Evolutionary conservation across 2,888 invertebrate species (phyloP), one percentile per base, ranked within the genome.

Genomic region (Eulithis prunata): DNA sequence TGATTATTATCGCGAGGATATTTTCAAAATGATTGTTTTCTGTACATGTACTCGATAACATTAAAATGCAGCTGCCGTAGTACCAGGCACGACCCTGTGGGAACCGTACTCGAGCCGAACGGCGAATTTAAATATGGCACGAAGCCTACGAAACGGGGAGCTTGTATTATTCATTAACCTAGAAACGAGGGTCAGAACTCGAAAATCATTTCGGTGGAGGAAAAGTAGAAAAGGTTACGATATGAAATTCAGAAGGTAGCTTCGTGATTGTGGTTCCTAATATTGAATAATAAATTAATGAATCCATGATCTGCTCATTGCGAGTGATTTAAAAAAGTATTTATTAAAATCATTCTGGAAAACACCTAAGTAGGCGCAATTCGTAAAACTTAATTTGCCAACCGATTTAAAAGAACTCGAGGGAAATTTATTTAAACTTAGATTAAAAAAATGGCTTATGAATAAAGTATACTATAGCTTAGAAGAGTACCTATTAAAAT

Each of bases 21-120:
- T 54, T 54, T 41, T 36, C n/a, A 41, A 55, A 46, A 54, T 47
- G 56, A 43, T 51, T 65, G 28, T 43, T 55, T 41, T 54, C 43
- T 54, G 51, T 46, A 47, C 51, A 32, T 54, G 56, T 46, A 47
- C 51, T 56, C 38, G 38, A 53, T n/a, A 51, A 56, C 51, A 64
- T 64, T 56, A 36, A 52, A 57, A 60, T 65, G 70, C 70, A 80
- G 71, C 75, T 71, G 75, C 62, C 67, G 64, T 71, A 70, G 79
- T 78, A 66, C 80, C 81, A 77, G 81, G 77, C 68, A 73, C 75
- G 72, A 57, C 58, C 74, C 77, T 76, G 77, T 79, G 81, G 80
- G 82, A 81, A 78, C 70, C 56, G 43, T 11, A 66, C 64, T 69
- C 68, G 64, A 60, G 57, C 69, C 67, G 70, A 71, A 71, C 68